Evolutionary conservation across 37 sponge, comb jelly and placozoan species (phyloP).

Genomic region (Spongilla lacustris): DNA sequence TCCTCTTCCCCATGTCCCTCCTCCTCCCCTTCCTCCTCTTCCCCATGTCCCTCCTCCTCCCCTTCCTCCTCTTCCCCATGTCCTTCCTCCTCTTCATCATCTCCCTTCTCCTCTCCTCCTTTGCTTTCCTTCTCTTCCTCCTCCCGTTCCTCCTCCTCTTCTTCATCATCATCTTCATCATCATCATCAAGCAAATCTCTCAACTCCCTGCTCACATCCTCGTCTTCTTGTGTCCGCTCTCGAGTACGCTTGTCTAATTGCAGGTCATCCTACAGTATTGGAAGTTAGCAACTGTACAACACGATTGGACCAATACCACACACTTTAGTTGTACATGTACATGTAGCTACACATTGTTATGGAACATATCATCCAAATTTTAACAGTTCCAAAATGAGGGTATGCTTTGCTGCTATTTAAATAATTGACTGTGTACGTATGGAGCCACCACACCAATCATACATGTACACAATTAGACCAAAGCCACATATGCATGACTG

Average conservation of each 20-base stretch:
- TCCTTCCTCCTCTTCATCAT: slow-evolving; percentile 1
- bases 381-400: no score
- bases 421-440: no score
- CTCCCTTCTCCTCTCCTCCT: background rate
- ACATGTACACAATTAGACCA: background rate
- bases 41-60: background rate
- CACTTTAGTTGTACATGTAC: no score
- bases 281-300: background rate
- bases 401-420: no score
- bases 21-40: slow-evolving; percentile 7
- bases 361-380: no score
- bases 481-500: background rate
- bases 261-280: no score
- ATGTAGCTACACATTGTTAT: no score
- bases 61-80: slow-evolving; percentile 3
- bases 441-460: no score
- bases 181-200: slow-evolving; percentile 12
- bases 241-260: no score
- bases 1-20: no score
- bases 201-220: slow-evolving; percentile 35
- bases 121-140: slow-evolving; percentile 25
- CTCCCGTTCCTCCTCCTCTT: slow-evolving; percentile 15
- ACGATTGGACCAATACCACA: no score
- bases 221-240: background rate
- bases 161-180: slow-evolving; percentile 7